Conservation (phyloP, 2,113 vertebrate species). For the Symphodus melops region DNA sequence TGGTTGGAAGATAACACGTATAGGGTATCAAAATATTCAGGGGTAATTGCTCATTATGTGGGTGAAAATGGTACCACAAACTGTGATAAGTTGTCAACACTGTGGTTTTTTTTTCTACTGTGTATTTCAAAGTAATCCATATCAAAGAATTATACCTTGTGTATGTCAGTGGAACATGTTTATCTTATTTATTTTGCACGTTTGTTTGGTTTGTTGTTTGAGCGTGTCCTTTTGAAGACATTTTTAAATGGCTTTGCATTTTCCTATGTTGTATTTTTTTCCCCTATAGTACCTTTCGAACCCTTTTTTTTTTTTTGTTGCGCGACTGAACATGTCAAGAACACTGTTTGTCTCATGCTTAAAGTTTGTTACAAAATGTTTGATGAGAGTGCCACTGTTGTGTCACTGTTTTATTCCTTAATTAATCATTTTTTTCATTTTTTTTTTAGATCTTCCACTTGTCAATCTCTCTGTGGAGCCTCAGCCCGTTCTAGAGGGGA, state of each 20-base stretch:
- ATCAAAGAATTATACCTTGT: not conserved
- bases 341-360: conserved; percentile 27
- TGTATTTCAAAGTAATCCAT: conserved; percentile 16
- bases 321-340: conserved; percentile 31
- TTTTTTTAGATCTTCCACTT: conserved; percentile 90
- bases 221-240: not conserved
- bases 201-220: not conserved
- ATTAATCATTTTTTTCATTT: not conserved
- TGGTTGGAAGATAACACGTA: conserved; percentile 29
- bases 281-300: not conserved
- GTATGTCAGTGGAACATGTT: conserved; percentile 26
- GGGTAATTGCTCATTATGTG: conserved; percentile 36
- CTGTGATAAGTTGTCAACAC: conserved; percentile 45
- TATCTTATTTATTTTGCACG: conserved; percentile 13
- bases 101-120: not conserved
- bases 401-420: conserved; percentile 20
- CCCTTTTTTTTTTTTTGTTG: no score
- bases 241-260: conserved; percentile 1
- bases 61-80: conserved; percentile 37
- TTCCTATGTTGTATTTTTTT: not conserved
- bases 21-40: conserved; percentile 36
- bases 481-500: conserved; percentile 94
- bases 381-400: conserved; percentile 44
- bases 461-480: conserved; percentile 97
- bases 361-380: conserved; percentile 28